Evolutionary conservation across 1,140 invertebrate genomes (phyloP).

Genomic region (Antheraea mylitta): DNA sequence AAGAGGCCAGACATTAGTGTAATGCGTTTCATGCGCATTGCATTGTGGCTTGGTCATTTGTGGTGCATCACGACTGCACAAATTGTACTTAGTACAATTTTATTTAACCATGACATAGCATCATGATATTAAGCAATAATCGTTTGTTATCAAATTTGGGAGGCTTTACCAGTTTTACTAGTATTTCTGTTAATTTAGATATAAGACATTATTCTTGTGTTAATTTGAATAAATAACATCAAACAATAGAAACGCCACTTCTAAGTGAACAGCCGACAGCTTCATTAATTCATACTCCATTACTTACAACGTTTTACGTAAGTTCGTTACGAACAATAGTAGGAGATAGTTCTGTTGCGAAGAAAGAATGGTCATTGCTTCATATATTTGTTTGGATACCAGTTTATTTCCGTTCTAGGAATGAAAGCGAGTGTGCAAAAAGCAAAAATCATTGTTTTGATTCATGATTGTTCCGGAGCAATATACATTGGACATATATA

Average conservation of each 20-base stretch:
- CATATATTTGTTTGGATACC: conserved; percentile 55
- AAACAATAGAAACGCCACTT: conserved; percentile 61
- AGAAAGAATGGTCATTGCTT: conserved; percentile 69
- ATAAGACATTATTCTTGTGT: background rate
- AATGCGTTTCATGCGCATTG: conserved; percentile 50
- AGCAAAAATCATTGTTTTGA: conserved; percentile 43
- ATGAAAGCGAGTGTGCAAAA: conserved; percentile 47
- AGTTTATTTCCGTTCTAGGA: conserved; percentile 55
- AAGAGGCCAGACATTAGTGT: conserved; percentile 45
- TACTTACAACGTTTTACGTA: conserved; percentile 63
- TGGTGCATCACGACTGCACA: conserved; percentile 53
- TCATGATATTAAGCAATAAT: conserved; percentile 17
- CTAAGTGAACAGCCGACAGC: conserved; percentile 49
- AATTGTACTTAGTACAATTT: conserved; percentile 39
- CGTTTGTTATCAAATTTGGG: too few species aligned
- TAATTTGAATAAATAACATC: conserved; percentile 17
- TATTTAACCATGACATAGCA: conserved; percentile 65
- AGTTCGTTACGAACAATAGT: conserved; percentile 58
- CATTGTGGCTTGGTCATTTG: conserved; percentile 57
- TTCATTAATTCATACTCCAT: conserved; percentile 72
- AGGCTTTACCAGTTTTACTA: background rate
- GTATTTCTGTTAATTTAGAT: background rate
- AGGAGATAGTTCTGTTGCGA: conserved; percentile 59
- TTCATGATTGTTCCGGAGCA: conserved; percentile 18
- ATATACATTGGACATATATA: too few species aligned